Percentiles rank a stretch among this genome's conserved stretches.
Evolutionary conservation across 2,113 vertebrate genomes (phyloP).

Genomic region (Alligator mississippiensis): DNA sequence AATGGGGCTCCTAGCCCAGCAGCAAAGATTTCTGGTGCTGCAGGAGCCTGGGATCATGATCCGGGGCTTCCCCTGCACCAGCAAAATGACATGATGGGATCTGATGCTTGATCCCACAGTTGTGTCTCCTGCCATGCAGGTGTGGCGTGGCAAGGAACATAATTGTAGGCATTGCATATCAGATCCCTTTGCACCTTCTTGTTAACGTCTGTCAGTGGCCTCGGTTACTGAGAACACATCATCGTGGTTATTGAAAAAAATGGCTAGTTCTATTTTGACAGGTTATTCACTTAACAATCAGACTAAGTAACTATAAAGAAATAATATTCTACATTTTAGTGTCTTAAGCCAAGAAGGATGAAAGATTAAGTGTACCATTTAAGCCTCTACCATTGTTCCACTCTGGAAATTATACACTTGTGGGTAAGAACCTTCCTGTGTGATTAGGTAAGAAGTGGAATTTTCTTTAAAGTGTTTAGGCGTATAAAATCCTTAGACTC

Average conservation of each 20-base stretch:
- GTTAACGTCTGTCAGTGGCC: too few relatives aligned
- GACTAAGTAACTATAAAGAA: not conserved
- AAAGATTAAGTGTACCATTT: not conserved
- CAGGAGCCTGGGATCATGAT: too few relatives aligned
- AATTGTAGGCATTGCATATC: too few relatives aligned
- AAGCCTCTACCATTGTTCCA: not conserved
- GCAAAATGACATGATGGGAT: too few relatives aligned
- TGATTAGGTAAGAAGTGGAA: not conserved
- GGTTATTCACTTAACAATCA: not conserved
- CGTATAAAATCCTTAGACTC: fast-evolving
- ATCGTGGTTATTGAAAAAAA: constrained; percentile 20
- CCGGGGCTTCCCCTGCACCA: too few relatives aligned
- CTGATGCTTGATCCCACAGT: too few relatives aligned
- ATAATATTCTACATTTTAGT: constrained; percentile 5
- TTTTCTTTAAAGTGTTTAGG: not conserved
- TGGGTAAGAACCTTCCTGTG: not conserved
- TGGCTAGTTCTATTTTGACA: not conserved
- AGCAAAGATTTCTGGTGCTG: too few relatives aligned
- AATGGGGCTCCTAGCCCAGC: too few relatives aligned
- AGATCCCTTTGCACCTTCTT: too few relatives aligned
- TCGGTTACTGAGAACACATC: not conserved
- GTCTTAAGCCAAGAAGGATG: not conserved
- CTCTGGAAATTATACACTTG: not conserved
- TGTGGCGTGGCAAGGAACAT: too few relatives aligned
- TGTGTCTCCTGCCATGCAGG: too few relatives aligned